Evolutionary conservation across 1,140 invertebrate genomes (phyloP), one percentile per base, ranked within the genome.

Genomic region (Dreissena rostriformis): DNA sequence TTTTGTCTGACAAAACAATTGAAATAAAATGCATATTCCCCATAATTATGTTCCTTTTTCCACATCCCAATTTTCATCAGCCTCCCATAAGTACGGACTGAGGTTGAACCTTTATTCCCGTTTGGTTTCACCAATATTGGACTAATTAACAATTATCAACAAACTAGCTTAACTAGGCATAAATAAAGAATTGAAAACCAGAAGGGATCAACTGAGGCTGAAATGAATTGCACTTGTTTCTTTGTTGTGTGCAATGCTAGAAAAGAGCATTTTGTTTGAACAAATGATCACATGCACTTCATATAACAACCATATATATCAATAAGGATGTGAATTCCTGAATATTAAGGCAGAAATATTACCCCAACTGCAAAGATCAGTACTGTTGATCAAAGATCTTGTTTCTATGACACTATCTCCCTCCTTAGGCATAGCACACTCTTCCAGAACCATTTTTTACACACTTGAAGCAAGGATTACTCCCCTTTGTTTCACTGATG

Each of bases 281-380:
- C 19, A 14, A 57, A 57, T 19, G 12, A 14, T 57, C 12, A 57
- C 12, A 57, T 14, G 19, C 53, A 57, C 53, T 19, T 12, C 19
- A 57, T 57, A 14, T 57, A 14, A 57, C 53, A 12, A 57, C 19
- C 12, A 57, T 19, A 57, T 14, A 57, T 19, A 57, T 57, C 53
- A 57, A 57, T 57, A 57, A 12, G 19, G 12, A 14, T 14, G 12
- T 57, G 12, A 14, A 14, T 57, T 19, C 53, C 19, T 14, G 53
- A 57, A 57, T 12, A 19, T 19, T 14, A 19, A 57, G 53, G 12
- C 12, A 57, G 12, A 57, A 57, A 57, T 19, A 57, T 79, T 82
- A 82, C 80, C 80, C 66, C 70, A 74, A 74, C 74, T 74, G 7
- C 73, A 49, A 74, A 74, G 80, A 29, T 82, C 80, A 53, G 51